These are phyloP conservation scores for Hypercompe scribonia DNA, from an alignment of 2,888 invertebrate species.

Conservation along the genomic window DNA sequence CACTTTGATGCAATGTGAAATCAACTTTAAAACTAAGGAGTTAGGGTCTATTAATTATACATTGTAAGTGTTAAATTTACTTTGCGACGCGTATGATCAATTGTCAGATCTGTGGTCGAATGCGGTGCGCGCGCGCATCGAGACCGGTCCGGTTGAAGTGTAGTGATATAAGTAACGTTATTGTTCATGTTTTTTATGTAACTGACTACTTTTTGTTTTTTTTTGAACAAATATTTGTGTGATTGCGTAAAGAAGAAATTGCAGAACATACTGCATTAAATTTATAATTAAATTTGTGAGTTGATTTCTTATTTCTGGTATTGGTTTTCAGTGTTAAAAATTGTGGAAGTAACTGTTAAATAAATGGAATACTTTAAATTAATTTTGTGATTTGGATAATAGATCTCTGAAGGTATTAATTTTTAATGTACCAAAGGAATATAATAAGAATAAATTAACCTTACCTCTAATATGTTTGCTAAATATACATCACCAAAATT, in stretches of 20 bases:
- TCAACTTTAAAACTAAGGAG: slow-evolving; percentile 2
- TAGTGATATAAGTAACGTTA: slow-evolving; percentile 10
- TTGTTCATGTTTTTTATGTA: slow-evolving; percentile 21
- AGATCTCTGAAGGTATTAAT: no score
- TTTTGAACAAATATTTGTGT: neutral
- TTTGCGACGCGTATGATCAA: slow-evolving; percentile 32
- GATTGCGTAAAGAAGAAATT: neutral
- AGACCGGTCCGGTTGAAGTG: slow-evolving; percentile 33
- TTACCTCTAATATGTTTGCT: no score
- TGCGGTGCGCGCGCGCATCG: slow-evolving; percentile 29
- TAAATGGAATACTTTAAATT: no score
- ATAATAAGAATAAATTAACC: no score
- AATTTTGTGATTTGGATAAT: no score
- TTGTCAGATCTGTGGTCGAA: slow-evolving; percentile 29
- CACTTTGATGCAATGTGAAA: slow-evolving; percentile 13
- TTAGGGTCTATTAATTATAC: slow-evolving; percentile 18
- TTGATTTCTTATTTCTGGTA: neutral
- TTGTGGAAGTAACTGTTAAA: neutral
- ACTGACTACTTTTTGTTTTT: neutral
- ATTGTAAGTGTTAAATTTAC: slow-evolving; percentile 4
- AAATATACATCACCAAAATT: no score
- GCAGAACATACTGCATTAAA: neutral
- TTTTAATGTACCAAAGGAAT: no score
- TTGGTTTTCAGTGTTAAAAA: neutral
- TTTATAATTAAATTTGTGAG: neutral